phyloP scores from a whole-genome alignment of 2,113 vertebrate genomes.

The Protomyctophum bolini region DNA sequence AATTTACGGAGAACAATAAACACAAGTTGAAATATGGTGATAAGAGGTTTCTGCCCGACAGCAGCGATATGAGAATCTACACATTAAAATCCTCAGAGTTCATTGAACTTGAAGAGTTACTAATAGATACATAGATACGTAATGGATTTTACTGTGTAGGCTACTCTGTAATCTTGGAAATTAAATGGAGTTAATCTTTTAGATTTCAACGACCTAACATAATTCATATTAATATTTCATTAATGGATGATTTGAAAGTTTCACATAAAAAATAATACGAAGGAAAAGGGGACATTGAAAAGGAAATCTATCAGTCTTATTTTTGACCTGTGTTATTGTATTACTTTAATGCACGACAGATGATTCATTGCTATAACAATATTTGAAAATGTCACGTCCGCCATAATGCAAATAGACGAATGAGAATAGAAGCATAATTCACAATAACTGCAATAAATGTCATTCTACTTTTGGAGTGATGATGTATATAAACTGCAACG shows the following conservation, averaged over 20 bases:
- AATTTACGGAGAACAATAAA: too few species aligned
- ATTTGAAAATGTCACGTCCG: slow-evolving; percentile 65
- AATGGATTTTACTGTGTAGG: too few species aligned
- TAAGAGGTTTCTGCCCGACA: too few species aligned
- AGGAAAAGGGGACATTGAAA: too few species aligned
- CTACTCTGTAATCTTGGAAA: too few species aligned
- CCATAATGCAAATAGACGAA: slow-evolving; percentile 47
- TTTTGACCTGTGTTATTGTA: slow-evolving; percentile 38
- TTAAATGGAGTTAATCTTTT: slow-evolving; percentile 48
- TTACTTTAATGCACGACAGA: slow-evolving; percentile 20
- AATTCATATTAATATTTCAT: slow-evolving; percentile 28
- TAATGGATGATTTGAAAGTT: slow-evolving; percentile 30
- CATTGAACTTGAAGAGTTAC: too few species aligned
- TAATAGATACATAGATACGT: too few species aligned
- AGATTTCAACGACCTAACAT: slow-evolving; percentile 45
- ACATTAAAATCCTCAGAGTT: too few species aligned
- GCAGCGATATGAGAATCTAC: too few species aligned
- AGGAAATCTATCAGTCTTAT: slow-evolving; percentile 13
- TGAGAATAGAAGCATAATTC: slow-evolving; percentile 46
- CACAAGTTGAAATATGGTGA: too few species aligned
- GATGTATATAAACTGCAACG: slow-evolving; percentile 31
- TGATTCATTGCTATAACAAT: slow-evolving; percentile 69
- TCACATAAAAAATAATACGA: slow-evolving; percentile 3
- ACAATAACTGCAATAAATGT: slow-evolving; percentile 31
- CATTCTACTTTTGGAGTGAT: slow-evolving; percentile 33